Evolutionary conservation across 2,113 vertebrate genomes (phyloP), one percentile per base, ranked within the genome.

Genomic region (Tauraco erythrolophus): DNA sequence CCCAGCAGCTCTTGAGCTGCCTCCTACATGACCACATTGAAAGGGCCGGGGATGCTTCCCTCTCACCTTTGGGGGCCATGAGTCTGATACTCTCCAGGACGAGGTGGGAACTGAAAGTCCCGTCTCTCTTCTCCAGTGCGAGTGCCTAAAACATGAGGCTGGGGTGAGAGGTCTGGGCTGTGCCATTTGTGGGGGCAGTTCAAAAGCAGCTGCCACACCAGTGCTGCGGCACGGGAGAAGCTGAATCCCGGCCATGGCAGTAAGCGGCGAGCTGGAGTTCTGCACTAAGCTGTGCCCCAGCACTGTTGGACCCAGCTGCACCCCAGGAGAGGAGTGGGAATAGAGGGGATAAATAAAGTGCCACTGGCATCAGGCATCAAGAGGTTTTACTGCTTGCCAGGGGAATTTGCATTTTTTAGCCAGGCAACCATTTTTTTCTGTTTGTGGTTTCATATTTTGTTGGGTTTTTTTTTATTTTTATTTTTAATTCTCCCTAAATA

Each of bases 121-220:
- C 0, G 14, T 25, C n/a, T 64, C 48, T n/a, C 17, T 65, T 28
- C 2, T 64, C 16, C 21, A 2, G 43, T 3, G 24, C 0, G 0
- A 56, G 45, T 8, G 11, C n/a, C 37, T 33, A 37, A 22, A 37
- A 8, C 2, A 3, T 7, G 1, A 85, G 22, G 37, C 11, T 22
- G 31, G 22, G 4, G 14, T 21, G 60, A 33, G 65, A 61, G 37
- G 23, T 17, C 46, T 19, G 60, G 41, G 41, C 50, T 45, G 12
- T 53, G 60, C 0, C 1, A 33, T 33, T 9, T 24, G 7, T 39
- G 64, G 31, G n/a, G 27, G 23, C 48, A 7, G 9, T 17, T 85
- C 37, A 19, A 41, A 46, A 79, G 37, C 37, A 71, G 22, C 27
- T 87, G 58, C 37, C 35, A 25, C 16, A 1, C 25, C 0, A 4